These are phyloP conservation scores for Myotis findleyi DNA, from an alignment of 2,797 vertebrate species.

Conservation along the genomic window DNA sequence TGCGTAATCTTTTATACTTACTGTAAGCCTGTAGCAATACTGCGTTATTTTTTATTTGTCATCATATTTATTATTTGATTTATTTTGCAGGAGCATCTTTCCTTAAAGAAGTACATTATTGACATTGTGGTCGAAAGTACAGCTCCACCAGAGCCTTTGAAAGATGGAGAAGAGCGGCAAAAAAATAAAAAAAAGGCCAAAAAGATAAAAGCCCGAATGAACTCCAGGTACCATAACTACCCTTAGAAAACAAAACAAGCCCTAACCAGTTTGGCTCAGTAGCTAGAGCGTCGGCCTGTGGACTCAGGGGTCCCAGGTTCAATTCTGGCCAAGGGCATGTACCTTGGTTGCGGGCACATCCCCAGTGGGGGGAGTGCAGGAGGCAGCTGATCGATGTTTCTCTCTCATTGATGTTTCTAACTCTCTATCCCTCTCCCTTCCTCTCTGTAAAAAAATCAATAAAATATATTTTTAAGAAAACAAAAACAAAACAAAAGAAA, in stretches of 20 bases:
- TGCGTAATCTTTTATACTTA: neutral
- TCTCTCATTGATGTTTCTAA: too few species aligned
- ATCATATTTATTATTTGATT: slow-evolving; percentile 46
- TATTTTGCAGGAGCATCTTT: slow-evolving; percentile 95
- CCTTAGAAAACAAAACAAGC: neutral
- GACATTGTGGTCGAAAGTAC: slow-evolving; percentile 95
- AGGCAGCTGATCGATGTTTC: too few species aligned
- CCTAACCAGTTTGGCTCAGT: too few species aligned
- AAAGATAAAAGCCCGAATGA: slow-evolving; percentile 97
- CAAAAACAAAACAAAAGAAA: slow-evolving; percentile 24
- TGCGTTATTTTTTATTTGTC: neutral
- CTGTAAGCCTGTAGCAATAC: neutral
- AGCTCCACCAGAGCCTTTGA: slow-evolving; percentile 90
- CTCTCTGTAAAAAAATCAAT: too few species aligned
- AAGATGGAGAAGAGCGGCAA: slow-evolving; percentile 95
- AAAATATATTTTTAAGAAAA: too few species aligned
- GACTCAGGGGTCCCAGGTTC: too few species aligned
- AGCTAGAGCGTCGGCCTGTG: too few species aligned
- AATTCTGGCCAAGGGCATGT: too few species aligned
- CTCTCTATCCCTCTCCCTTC: too few species aligned
- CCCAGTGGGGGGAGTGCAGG: too few species aligned
- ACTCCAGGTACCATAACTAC: slow-evolving; percentile 91
- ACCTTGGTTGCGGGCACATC: too few species aligned
- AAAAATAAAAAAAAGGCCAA: slow-evolving; percentile 97
- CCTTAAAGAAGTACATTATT: slow-evolving; percentile 97